Evolutionary conservation across 1,140 invertebrate genomes (phyloP), one percentile per base, ranked within the genome.

Genomic region (Penaeus indicus): DNA sequence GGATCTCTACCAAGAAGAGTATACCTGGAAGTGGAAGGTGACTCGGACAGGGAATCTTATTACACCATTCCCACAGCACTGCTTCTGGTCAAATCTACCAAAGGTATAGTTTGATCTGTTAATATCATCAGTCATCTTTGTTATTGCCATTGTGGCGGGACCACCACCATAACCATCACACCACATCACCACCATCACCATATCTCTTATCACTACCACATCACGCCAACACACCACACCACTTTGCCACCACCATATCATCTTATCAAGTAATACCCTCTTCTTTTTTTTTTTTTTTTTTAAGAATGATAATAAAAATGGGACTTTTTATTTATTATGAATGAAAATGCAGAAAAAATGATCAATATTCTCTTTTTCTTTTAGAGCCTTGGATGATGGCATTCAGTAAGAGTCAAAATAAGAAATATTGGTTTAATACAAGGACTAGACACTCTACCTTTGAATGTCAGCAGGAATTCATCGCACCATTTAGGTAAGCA

Each of bases 341-440:
- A 21, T 89, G 89, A 25, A 92, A 91, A 85, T 42, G 38, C 3
- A 3, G 38, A 42, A 42, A 42, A 42, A 2, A 42, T 42, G 0
- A 91, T 22, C 88, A 90, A 21, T 91, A 91, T 18, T 86, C 75
- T 0, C 88, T 91, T 10, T 86, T 90, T 67, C 63, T 63, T 54
- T 89, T 21, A 88, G 92, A 93, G 47, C 94, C 94, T 22, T 95
- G 94, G 94, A 92, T 92, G 69, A 93, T 94, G 89, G 92, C 93
- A 32, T 91, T 92, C 18, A 95, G 95, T 90, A 92, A 92, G 78
- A 93, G 84, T 27, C 89, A 91, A 8, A 89, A 92, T 5, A 89
- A 91, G 64, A 93, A 94, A 61, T 95, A 95, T 92, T 95, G 93
- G 91, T 95, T 92, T 91, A 94, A 95, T 91, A 91, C 88, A 4